A percentile compares a stretch with the other conserved stretches of the same genome.
These are phyloP conservation scores for Trichonephila clavata DNA, from an alignment of 1,140 invertebrate species.

Conservation along the genomic window DNA sequence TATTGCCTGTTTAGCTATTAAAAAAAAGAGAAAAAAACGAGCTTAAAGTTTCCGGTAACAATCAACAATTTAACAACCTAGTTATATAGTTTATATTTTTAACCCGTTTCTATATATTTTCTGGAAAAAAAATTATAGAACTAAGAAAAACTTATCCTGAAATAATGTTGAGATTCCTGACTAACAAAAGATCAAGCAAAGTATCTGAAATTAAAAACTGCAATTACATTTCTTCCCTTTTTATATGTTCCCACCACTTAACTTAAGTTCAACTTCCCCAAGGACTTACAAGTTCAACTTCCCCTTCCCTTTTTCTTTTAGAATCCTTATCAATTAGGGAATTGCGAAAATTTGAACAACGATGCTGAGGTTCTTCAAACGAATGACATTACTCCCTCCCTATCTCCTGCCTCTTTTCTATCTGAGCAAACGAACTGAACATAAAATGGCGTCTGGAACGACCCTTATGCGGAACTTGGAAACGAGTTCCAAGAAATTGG, in stretches of 20 bases:
- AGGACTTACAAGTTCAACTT: neutral
- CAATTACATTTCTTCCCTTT: neutral
- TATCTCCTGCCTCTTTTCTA: neutral
- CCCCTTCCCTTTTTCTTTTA: neutral
- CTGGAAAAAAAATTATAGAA: no score
- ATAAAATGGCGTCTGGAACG: conserved; percentile 35
- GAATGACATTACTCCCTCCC: neutral
- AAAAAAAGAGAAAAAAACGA: no score
- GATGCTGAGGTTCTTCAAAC: neutral
- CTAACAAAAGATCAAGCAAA: no score
- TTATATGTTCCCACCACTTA: neutral
- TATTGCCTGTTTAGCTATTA: no score
- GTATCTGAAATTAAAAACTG: neutral
- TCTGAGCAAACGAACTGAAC: neutral
- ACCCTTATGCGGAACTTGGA: neutral
- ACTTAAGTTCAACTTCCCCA: neutral
- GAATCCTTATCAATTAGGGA: neutral
- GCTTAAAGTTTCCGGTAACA: no score
- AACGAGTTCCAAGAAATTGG: conserved; percentile 25
- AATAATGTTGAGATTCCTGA: neutral
- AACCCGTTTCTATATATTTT: no score
- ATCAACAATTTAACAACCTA: no score
- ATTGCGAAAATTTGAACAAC: neutral
- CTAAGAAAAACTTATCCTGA: neutral
- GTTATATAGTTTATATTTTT: no score